Percentiles rank a stretch among this genome's conserved stretches.
Conservation (phyloP, 2,797 vertebrate species). For the Parauchenoglanis ngamensis region DNA sequence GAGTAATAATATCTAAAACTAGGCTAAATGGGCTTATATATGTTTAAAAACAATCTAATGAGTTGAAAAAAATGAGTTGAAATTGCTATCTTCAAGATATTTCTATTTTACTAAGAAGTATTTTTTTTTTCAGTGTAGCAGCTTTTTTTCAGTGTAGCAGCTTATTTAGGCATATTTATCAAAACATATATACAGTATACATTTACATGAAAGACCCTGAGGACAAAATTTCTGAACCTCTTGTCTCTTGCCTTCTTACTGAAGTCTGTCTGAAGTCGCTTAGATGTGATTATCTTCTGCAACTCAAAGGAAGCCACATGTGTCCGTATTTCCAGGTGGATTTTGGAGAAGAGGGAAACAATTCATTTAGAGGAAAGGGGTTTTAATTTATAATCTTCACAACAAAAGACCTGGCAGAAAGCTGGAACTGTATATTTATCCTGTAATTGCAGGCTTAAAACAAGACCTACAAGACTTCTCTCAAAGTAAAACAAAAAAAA, state of each 20-base stretch:
- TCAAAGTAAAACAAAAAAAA: slow-evolving; percentile 20
- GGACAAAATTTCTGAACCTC: not conserved
- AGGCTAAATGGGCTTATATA: not conserved
- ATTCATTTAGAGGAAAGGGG: slow-evolving; percentile 53
- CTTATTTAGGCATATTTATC: not conserved
- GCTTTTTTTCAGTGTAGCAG: not conserved
- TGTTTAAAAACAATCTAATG: not conserved
- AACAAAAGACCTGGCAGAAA: slow-evolving; percentile 53
- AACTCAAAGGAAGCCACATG: slow-evolving; percentile 45
- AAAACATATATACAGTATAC: not conserved
- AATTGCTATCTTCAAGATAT: not conserved
- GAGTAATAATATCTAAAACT: not conserved
- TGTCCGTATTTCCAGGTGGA: slow-evolving; percentile 51
- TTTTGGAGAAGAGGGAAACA: slow-evolving; percentile 54
- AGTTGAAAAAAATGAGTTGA: not conserved
- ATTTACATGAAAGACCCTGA: too few relatives aligned
- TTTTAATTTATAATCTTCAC: slow-evolving; percentile 58
- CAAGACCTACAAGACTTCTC: slow-evolving; percentile 14
- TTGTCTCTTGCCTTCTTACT: not conserved
- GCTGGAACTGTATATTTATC: slow-evolving; percentile 59
- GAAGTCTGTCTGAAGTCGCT: slow-evolving; percentile 22
- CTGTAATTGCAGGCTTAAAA: slow-evolving; percentile 62
- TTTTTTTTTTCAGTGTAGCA: too few relatives aligned
- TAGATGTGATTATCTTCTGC: not conserved
- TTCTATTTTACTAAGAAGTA: not conserved